Base-by-base conservation (phyloP, 1,140 invertebrate genomes). In the Phocides pigmalion region DNA sequence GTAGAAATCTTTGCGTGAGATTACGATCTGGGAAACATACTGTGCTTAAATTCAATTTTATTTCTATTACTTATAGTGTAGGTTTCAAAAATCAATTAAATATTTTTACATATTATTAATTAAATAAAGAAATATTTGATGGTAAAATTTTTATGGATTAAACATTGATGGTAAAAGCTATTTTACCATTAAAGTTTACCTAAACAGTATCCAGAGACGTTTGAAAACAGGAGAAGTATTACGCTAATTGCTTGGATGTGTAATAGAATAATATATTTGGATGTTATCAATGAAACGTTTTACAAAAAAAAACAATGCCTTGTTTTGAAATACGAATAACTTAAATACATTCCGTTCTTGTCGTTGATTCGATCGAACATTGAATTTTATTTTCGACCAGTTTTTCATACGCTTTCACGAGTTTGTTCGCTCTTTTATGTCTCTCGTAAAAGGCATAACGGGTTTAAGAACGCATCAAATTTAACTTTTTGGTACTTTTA, bases 391-490 rank as follows among this genome's bases (percentile, higher is more conserved):
- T 56, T 56, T 41, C 35, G n/a, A n/a, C 12, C 51, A 56, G 14
- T 20, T 56, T 20, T 56, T 56, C 14, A 22, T 12, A 20, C 8
- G 16, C 37, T 8, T 53, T 56, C 19, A 20, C 8, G 37, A 42
- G 19, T 64, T 49, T 56, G 22, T 22, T 56, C 39, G 14, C 32
- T 20, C 20, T 44, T 59, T 53, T 37, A 42, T 41, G 20, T 32
- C n/a, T n/a, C n/a, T 16, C 16, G 20, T 65, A 64, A 65, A 66
- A 53, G 17, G 46, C 54, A 62, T 66, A 81, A 76, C 64, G 74
- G 79, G 71, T 79, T 76, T 76, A 74, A 74, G 68, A 74, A 66
- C 32, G 67, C 68, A 72, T 82, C 73, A 83, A 83, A 77, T 70
- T 66, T 61, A 78, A 80, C 71, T 81, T 81, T 81, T 76, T 68